Evolutionary conservation across 2,888 invertebrate genomes (phyloP), one percentile per base, ranked within the genome.

Genomic region (Ophraella communa): DNA sequence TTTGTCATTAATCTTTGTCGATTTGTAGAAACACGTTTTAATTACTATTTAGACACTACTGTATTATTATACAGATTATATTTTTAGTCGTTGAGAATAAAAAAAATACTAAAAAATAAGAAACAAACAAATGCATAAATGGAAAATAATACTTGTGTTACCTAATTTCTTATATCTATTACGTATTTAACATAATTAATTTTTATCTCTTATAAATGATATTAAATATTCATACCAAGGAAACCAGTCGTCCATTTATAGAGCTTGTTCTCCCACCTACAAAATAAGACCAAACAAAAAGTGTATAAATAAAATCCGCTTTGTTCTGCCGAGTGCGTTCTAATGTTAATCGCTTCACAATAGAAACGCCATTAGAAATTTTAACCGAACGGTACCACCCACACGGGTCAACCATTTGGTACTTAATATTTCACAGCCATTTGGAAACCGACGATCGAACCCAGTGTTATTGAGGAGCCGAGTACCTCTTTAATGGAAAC

Each of bases 341-440:
- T 51, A 51, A 45, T 27, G 27, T 51, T 51, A 17, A 27, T n/a
- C 10, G 24, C 49, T 17, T 23, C 27, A 51, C 49, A 44, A 45
- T 45, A 56, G 44, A 35, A 24, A 56, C 56, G 59, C 59, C 59
- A 59, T 59, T 59, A 59, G 59, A 59, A 51, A 59, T 35, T 59
- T 59, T 59, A 59, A 59, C 51, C 49, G n/a, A 59, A 42, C 42
- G 23, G 51, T 51, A 51, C 59, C 59, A 59, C 59, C 59, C 59
- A 59, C 59, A 39, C 51, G 39, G 39, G 23, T 39, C 59, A 18
- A 59, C 59, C 59, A 59, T 59, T 59, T 59, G 59, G 59, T 59
- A 59, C 58, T 24, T 8, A 51, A 59, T 59, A 51, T 23, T 42
- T 59, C 59, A 44, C 56, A 52, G 51, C 42, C 59, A 59, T 59